These are phyloP conservation scores for Dysmachus trigonus DNA, from an alignment of 2,888 invertebrate genomes.

Conservation along the genomic window DNA sequence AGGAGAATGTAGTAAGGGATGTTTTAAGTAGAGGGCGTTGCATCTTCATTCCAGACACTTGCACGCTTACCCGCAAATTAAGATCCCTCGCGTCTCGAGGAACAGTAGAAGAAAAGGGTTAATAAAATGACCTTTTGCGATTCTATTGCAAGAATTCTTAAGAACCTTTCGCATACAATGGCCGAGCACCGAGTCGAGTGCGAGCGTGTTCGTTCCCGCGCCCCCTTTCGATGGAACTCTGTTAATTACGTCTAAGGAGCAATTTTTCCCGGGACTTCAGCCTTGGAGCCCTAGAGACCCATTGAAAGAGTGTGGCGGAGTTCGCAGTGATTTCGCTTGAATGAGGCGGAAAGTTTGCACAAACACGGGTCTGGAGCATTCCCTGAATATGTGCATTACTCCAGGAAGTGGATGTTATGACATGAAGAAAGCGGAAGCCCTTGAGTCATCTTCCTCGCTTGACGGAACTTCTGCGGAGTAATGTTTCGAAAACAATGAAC, in stretches of 20 bases:
- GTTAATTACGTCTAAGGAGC: conserved; percentile 13
- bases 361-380: neutral
- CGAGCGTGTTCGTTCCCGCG: neutral
- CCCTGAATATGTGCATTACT: neutral
- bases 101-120: neutral
- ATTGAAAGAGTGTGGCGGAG: neutral
- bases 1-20: neutral
- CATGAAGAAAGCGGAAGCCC: neutral
- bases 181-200: neutral
- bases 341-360: neutral
- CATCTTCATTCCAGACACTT: neutral
- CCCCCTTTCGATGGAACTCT: neutral
- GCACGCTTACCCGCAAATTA: neutral
- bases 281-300: neutral
- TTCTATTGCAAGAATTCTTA: conserved; percentile 24
- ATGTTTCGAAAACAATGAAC: neutral
- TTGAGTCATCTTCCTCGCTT: neutral
- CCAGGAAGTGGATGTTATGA: neutral
- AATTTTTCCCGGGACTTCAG: neutral
- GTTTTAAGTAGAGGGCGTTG: neutral
- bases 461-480: neutral
- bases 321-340: neutral
- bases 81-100: neutral
- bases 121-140: conserved; percentile 11
- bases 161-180: neutral